These are phyloP conservation scores for Drosophila recens DNA, from an alignment of 2,888 invertebrate species.

Conservation along the genomic window DNA sequence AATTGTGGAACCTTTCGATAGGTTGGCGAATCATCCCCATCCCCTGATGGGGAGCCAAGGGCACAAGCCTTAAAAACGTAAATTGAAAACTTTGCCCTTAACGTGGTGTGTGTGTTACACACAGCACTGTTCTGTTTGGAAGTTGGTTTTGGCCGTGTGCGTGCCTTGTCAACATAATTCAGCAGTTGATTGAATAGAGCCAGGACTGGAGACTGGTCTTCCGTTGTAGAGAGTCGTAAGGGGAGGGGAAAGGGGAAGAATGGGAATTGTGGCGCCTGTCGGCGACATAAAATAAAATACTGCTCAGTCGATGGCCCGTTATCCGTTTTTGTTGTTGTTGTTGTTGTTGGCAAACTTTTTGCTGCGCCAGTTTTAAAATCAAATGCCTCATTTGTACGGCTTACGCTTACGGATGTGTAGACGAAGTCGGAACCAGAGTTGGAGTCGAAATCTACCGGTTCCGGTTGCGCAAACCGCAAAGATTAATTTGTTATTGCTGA, in stretches of 20 bases:
- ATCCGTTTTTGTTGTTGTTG: slow-evolving; percentile 31
- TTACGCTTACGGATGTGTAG: slow-evolving; percentile 36
- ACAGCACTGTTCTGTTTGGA: slow-evolving; percentile 27
- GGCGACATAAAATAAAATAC: slow-evolving; percentile 54
- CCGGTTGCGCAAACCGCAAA: slow-evolving; percentile 70
- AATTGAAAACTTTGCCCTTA: slow-evolving; percentile 72
- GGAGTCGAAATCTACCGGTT: slow-evolving; percentile 29
- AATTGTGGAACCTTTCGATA: slow-evolving; percentile 23
- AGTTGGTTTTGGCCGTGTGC: slow-evolving; percentile 62
- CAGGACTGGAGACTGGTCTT: not conserved
- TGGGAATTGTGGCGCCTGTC: slow-evolving; percentile 40
- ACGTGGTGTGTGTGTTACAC: slow-evolving; percentile 12
- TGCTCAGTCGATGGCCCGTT: slow-evolving; percentile 40
- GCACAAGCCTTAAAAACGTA: slow-evolving; percentile 65
- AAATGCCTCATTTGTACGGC: slow-evolving; percentile 76
- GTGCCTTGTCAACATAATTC: slow-evolving; percentile 78
- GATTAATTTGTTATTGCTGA: slow-evolving; percentile 80
- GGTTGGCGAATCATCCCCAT: no score
- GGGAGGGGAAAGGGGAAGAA: not conserved
- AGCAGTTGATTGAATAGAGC: slow-evolving; percentile 69
- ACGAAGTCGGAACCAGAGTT: not conserved
- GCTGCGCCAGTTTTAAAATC: slow-evolving; percentile 74
- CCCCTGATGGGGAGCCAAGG: not conserved
- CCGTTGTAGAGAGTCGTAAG: no score
- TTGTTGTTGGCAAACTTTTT: slow-evolving; percentile 55